Base-by-base conservation (phyloP, 2,797 vertebrate genomes). In the Rhyacichthys aspro region DNA sequence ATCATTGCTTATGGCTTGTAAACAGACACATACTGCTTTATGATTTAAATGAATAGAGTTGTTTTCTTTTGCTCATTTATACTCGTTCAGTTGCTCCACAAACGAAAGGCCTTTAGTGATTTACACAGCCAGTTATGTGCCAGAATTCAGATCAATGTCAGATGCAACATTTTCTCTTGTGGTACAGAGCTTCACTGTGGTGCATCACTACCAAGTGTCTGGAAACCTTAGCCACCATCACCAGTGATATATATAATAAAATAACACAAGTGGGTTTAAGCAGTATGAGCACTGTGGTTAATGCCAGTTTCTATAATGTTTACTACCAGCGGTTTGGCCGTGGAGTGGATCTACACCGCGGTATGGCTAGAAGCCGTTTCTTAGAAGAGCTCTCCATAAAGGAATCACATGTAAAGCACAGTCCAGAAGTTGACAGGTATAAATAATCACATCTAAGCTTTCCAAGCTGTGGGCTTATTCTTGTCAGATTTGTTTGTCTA, bases 401-500 rank as follows among this genome's bases (percentile, higher is more conserved):
- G 70, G 56, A 76, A 81, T 73, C 72, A 81, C 69, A 48, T 18
- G 7, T 64, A 72, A 78, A 77, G 79, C 63, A 72, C 12, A 9
- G 48, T 75, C 68, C 63, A 59, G 72, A 79, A 72, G 38, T 57
- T 85, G 79, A 81, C 78, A 86, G 57, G 67, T 78, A 78, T 82
- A 83, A 85, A 86, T 81, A 69, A 81, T 84, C 71, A 62, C 45
- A 74, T 76, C 38, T 42, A 34, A 60, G 43, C 67, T 74, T 67
- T 74, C 81, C 65, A 55, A 81, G 64, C 41, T 41, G 44, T 47
- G 72, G 63, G 73, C 43, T 85, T 67, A 71, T 48, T 55, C 44
- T 59, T 74, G 67, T 84, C 77, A 41, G 70, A 76, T 84, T 79
- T 88, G 79, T 91, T 89, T 85, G 82, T 87, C 71, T 72, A 70